Evolutionary conservation across 30 jellyfish, hydroid and myxozoan genomes (phyloP), one percentile per base, ranked within the genome.

Genomic region (Catostylus mosaicus): DNA sequence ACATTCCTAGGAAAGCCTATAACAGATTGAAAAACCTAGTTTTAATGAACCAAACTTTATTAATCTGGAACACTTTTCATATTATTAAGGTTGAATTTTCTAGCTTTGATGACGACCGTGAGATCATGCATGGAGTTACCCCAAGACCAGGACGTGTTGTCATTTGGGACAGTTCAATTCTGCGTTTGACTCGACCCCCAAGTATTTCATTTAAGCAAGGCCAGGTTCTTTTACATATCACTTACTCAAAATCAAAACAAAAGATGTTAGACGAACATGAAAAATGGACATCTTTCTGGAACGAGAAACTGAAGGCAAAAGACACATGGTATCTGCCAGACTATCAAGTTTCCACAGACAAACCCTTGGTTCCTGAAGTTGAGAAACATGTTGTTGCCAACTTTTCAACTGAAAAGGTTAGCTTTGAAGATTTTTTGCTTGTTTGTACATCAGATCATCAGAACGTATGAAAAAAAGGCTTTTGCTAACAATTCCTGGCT

Each of bases 111-210:
- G 90, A 86, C 24, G 85, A 78, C 50, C 63, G 80, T 43, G 98
- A 92, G 43, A 85, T 92, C 20, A 81, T 86, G 83, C 84, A 87
- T 71, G 98, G 98, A 27, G 96, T 73, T 19, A 92, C 96, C 2
- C 96, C 95, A 48, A 85, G 92, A 50, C 84, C 91, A 22, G 96
- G 95, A n/a, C 82, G 98, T 18, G 92, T 92, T 54, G 98, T 92
- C 1, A 93, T 86, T 16, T 92, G 98, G 98, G 96, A 92, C 51
- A 81, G 95, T 57, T 64, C 95, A 1, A 81, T 86, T 23, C 62
- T 71, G 46, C 88, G 96, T n/a, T 62, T 92, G 75, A 86, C 89
- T 78, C 60, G 98, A 40, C 98, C 98, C 1, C 98, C 98, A 48
- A 96, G 95, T 69, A 92, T 92, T 35, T 77, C 88, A 43, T 77